phyloP scores from a whole-genome alignment of 2,888 invertebrate genomes.

The Serripes groenlandicus region DNA sequence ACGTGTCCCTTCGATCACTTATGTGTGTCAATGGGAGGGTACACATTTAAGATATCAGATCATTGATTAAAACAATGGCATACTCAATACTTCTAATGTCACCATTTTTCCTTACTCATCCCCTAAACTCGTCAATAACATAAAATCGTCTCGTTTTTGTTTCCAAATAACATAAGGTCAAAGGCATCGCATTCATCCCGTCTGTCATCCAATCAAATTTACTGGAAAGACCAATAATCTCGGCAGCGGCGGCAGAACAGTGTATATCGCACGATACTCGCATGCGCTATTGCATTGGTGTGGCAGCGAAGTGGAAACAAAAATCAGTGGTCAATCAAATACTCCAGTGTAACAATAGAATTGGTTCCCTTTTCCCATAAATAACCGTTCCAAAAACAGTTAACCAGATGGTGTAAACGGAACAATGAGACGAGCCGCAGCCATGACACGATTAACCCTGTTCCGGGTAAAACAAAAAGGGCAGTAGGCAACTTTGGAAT shows the following conservation, averaged over 20 bases:
- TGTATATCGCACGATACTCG: neutral
- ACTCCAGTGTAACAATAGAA: constrained; percentile 17
- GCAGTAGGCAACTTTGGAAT: too few species aligned
- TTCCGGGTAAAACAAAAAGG: too few species aligned
- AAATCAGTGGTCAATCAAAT: constrained; percentile 26
- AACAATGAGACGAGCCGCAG: constrained; percentile 21
- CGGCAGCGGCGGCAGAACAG: neutral
- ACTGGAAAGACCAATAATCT: constrained; percentile 21
- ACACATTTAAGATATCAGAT: too few species aligned
- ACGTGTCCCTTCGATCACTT: too few species aligned
- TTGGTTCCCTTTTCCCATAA: constrained; percentile 29
- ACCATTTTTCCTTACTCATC: neutral
- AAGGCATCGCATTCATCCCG: constrained; percentile 22
- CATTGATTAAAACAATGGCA: too few species aligned
- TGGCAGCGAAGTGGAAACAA: neutral
- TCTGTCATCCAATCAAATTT: constrained; percentile 26
- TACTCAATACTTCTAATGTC: neutral
- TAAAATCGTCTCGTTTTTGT: constrained; percentile 23
- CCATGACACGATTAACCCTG: constrained; percentile 3
- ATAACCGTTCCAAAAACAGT: constrained; percentile 34
- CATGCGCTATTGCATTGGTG: neutral
- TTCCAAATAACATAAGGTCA: constrained; percentile 23
- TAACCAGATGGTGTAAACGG: constrained; percentile 51
- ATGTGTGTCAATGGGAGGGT: too few species aligned
- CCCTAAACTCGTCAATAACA: constrained; percentile 9